These are phyloP conservation scores for Lethocerus indicus DNA, from an alignment of 1,140 invertebrate genomes.

Conservation along the genomic window DNA sequence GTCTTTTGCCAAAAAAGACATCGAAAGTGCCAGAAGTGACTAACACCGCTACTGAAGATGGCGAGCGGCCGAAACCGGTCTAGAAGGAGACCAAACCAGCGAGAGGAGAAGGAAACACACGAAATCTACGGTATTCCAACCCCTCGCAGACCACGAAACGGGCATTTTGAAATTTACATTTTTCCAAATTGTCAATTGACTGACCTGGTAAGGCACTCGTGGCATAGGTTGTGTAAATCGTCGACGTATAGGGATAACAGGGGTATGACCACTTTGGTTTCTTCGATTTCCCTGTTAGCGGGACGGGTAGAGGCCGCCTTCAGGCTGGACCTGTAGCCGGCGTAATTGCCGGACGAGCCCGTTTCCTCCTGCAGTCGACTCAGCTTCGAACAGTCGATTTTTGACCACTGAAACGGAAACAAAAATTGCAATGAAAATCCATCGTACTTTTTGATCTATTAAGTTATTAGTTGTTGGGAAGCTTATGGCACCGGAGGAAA, in stretches of 20 bases:
- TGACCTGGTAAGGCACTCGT: constrained; percentile 15
- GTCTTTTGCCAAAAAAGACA: too few species aligned
- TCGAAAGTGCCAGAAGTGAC: too few species aligned
- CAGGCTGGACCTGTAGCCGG: constrained; percentile 11
- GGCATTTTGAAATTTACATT: background rate
- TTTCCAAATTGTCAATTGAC: background rate
- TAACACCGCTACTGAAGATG: too few species aligned
- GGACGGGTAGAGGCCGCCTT: background rate
- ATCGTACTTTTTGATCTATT: too few species aligned
- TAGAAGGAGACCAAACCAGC: too few species aligned
- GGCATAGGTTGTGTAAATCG: constrained; percentile 11
- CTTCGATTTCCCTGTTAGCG: background rate
- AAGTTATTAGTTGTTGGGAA: too few species aligned
- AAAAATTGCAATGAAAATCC: background rate
- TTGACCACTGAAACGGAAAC: constrained; percentile 12
- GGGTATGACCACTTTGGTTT: constrained; percentile 10
- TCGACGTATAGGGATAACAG: constrained; percentile 7
- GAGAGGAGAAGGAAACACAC: too few species aligned
- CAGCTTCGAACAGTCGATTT: constrained; percentile 3
- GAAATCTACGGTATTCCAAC: too few species aligned
- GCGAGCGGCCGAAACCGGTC: too few species aligned
- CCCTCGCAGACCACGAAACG: too few species aligned
- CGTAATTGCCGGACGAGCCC: constrained; percentile 5
- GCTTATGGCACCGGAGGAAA: too few species aligned
- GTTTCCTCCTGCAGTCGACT: background rate